Percentiles rank a stretch among this genome's conserved stretches.
These are phyloP conservation scores for Perizoma affinitatum DNA, from an alignment of 2,888 invertebrate species.

Conservation along the genomic window DNA sequence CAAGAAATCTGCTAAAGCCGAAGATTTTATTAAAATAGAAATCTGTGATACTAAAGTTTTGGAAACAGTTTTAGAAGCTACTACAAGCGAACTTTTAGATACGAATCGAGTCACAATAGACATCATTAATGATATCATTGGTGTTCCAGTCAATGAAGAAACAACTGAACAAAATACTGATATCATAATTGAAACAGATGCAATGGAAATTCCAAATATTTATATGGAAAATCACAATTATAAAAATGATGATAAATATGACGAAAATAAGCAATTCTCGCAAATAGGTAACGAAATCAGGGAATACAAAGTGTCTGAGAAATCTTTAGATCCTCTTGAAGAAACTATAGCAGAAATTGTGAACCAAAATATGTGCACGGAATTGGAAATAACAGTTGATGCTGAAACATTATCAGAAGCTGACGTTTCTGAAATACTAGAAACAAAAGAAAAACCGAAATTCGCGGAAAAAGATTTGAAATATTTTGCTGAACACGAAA, in stretches of 20 bases:
- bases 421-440: constrained; percentile 46
- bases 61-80: neutral
- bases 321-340: constrained; percentile 16
- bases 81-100: constrained; percentile 22
- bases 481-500: constrained; percentile 71
- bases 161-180: neutral
- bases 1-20: neutral
- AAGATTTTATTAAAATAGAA: constrained; percentile 4
- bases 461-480: constrained; percentile 44
- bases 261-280: constrained; percentile 51
- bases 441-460: constrained; percentile 23
- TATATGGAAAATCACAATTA: constrained; percentile 26
- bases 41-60: constrained; percentile 4
- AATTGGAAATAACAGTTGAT: constrained; percentile 61
- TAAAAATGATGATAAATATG: constrained; percentile 36
- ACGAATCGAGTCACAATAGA: constrained; percentile 23
- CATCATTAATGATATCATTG: constrained; percentile 32
- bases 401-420: constrained; percentile 64
- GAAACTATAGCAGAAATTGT: constrained; percentile 29
- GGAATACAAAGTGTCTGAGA: constrained; percentile 41
- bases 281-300: constrained; percentile 50
- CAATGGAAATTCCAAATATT: constrained; percentile 1
- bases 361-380: constrained; percentile 35
- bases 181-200: constrained; percentile 2
- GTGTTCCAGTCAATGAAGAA: constrained; percentile 15